A percentile compares a stretch with the other conserved stretches of the same genome.
These are phyloP conservation scores for Microctonus brassicae DNA, from an alignment of 2,888 invertebrate species.

Conservation along the genomic window DNA sequence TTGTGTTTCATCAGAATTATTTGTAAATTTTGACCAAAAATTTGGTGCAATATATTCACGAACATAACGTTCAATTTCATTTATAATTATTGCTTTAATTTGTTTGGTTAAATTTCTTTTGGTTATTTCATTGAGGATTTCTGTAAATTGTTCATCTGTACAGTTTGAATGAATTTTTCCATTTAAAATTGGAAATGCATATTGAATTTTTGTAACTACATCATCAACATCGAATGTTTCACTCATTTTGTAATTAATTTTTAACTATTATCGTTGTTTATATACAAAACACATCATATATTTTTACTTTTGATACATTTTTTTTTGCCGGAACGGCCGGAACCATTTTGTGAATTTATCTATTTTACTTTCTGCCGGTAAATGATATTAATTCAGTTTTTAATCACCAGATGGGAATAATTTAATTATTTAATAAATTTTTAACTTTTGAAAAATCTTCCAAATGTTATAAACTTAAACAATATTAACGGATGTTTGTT, in stretches of 20 bases:
- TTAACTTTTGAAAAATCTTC: no score
- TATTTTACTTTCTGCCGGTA: no score
- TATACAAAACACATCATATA: background rate
- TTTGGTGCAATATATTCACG: slow-evolving; percentile 75
- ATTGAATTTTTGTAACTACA: slow-evolving; percentile 45
- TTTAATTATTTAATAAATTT: no score
- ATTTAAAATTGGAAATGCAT: slow-evolving; percentile 59
- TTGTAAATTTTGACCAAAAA: slow-evolving; percentile 78
- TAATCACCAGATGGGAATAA: no score
- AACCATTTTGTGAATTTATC: no score
- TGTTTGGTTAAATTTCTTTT: slow-evolving; percentile 58
- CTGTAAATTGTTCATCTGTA: slow-evolving; percentile 64
- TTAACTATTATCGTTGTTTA: background rate
- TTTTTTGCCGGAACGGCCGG: no score
- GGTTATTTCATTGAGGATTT: slow-evolving; percentile 62
- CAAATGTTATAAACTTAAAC: no score
- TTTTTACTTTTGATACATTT: background rate
- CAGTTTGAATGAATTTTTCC: slow-evolving; percentile 54
- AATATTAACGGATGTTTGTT: no score
- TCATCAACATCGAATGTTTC: slow-evolving; percentile 33
- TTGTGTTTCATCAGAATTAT: slow-evolving; percentile 71
- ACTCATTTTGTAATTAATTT: background rate
- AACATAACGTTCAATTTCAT: slow-evolving; percentile 74
- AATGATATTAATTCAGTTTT: no score
- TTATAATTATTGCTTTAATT: slow-evolving; percentile 69